These are phyloP conservation scores for Ethmia dodecea DNA, from an alignment of 2,888 invertebrate genomes.

Conservation along the genomic window DNA sequence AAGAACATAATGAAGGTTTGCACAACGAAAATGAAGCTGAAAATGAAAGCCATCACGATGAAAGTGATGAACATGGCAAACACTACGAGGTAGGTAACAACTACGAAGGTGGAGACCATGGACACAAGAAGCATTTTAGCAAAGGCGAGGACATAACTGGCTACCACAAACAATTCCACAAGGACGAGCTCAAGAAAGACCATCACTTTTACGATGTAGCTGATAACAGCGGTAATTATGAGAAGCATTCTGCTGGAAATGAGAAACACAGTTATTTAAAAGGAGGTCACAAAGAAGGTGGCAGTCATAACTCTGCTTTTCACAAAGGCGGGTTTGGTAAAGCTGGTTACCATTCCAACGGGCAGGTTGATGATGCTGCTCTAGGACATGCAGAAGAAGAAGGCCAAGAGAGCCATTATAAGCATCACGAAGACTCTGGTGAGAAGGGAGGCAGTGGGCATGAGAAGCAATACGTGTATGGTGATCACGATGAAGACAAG, in stretches of 20 bases:
- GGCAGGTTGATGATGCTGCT: slow-evolving; percentile 69
- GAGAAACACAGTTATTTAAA: slow-evolving; percentile 72
- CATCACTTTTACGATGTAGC: slow-evolving; percentile 86
- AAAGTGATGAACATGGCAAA: slow-evolving; percentile 73
- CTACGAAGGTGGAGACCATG: slow-evolving; percentile 76
- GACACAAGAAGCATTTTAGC: slow-evolving; percentile 78
- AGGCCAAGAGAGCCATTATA: slow-evolving; percentile 74
- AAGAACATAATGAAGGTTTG: slow-evolving; percentile 71
- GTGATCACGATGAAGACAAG: slow-evolving; percentile 44
- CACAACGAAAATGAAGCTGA: slow-evolving; percentile 72
- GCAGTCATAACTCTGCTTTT: slow-evolving; percentile 69
- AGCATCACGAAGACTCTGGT: slow-evolving; percentile 72
- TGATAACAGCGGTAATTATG: slow-evolving; percentile 81
- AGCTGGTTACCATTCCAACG: slow-evolving; percentile 77
- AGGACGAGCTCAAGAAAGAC: slow-evolving; percentile 87
- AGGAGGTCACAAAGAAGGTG: slow-evolving; percentile 77
- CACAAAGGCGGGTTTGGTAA: slow-evolving; percentile 72
- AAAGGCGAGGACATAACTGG: slow-evolving; percentile 84
- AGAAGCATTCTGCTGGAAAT: slow-evolving; percentile 78
- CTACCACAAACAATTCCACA: slow-evolving; percentile 84
- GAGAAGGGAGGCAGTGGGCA: slow-evolving; percentile 70
- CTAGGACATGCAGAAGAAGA: slow-evolving; percentile 76
- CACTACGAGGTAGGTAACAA: slow-evolving; percentile 71
- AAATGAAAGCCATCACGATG: slow-evolving; percentile 73
- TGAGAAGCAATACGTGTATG: slow-evolving; percentile 66